phyloP scores from a whole-genome alignment of 2,113 vertebrate genomes.

The Chrysochloris asiatica region DNA sequence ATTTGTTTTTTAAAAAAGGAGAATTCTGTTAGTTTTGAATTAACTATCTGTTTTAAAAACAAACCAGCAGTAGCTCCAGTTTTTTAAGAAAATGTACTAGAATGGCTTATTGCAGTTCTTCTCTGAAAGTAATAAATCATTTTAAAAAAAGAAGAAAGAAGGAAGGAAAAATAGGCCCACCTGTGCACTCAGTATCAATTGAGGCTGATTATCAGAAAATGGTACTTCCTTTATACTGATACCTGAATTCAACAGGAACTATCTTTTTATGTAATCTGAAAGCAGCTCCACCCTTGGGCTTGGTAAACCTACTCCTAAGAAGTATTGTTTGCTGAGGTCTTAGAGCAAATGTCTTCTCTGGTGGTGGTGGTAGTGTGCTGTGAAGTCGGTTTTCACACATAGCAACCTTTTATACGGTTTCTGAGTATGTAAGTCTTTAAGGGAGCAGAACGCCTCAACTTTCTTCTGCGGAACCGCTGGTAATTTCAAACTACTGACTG shows the following conservation, averaged over 20 bases:
- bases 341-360: not conserved
- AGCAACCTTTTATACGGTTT: no score
- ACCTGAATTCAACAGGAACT: constrained; percentile 69
- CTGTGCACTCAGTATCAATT: constrained; percentile 69
- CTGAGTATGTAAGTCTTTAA: no score
- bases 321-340: not conserved
- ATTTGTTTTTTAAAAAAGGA: constrained; percentile 64
- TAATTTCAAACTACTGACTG: no score
- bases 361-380: no score
- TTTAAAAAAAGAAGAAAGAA: not conserved
- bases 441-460: no score
- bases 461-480: no score
- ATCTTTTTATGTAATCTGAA: constrained; percentile 52
- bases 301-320: not conserved
- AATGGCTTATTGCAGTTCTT: constrained; percentile 55
- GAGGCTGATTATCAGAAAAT: constrained; percentile 63
- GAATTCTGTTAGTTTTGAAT: constrained; percentile 79
- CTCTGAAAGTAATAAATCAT: constrained; percentile 67
- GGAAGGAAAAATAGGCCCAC: constrained; percentile 62
- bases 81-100: constrained; percentile 63
- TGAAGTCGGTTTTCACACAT: no score
- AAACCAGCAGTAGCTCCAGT: constrained; percentile 70
- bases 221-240: constrained; percentile 62
- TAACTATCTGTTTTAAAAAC: constrained; percentile 80
- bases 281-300: not conserved